Conservation (phyloP, 2,113 vertebrate genomes). For the Uropsilus gracilis region DNA sequence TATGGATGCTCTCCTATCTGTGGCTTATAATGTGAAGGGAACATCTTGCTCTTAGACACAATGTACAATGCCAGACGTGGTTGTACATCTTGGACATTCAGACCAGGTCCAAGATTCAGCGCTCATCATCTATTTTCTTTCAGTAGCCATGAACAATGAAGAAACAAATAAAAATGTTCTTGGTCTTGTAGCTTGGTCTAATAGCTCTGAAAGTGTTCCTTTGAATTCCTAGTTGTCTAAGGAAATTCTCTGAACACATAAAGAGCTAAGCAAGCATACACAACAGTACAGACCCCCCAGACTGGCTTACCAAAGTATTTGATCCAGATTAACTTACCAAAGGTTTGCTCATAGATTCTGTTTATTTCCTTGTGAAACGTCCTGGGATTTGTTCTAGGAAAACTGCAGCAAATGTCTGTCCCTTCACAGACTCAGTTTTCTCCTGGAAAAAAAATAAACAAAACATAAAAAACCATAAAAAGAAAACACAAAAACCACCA, state of each 20-base stretch:
- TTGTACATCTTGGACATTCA: background rate
- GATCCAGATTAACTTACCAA: too few relatives aligned
- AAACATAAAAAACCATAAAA: too few relatives aligned
- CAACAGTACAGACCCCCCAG: background rate
- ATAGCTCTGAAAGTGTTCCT: background rate
- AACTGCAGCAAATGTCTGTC: background rate
- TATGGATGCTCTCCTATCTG: background rate
- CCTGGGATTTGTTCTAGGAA: background rate
- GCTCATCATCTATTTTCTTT: background rate
- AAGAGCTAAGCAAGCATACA: fast-evolving
- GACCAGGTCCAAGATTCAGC: background rate
- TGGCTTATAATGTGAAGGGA: background rate
- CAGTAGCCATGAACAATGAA: background rate
- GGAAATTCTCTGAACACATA: background rate
- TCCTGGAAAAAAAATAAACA: too few relatives aligned
- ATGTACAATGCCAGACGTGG: background rate
- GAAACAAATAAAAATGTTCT: background rate
- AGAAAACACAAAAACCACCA: background rate
- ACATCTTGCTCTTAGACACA: background rate
- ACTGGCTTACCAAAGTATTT: background rate
- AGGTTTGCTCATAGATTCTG: background rate
- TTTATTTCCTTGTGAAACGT: background rate
- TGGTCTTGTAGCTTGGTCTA: too few relatives aligned
- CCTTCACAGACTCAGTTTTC: background rate
- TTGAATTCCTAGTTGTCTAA: background rate